These are phyloP conservation scores for Tychaedon coryphoeus DNA, from an alignment of 2,113 vertebrate species.

Conservation along the genomic window DNA sequence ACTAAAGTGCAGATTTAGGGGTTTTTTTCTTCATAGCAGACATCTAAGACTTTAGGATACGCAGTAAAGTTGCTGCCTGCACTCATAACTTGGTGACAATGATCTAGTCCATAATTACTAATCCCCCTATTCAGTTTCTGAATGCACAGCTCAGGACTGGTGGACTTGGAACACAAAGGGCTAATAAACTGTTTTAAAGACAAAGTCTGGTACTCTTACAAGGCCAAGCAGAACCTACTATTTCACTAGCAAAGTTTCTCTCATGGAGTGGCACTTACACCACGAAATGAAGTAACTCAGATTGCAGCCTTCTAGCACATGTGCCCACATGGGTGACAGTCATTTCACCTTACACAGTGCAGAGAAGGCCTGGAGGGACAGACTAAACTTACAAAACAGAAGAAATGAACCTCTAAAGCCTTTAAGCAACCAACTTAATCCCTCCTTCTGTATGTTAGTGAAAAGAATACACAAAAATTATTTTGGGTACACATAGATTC, in stretches of 20 bases:
- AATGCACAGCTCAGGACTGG: neutral
- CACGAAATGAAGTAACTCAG: neutral
- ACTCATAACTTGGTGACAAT: neutral
- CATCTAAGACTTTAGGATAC: neutral
- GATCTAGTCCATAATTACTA: neutral
- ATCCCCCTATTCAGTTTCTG: neutral
- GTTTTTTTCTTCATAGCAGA: neutral
- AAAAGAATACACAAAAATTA: neutral
- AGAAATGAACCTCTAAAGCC: neutral
- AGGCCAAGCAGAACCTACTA: neutral
- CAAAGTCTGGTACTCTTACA: neutral
- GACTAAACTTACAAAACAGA: neutral
- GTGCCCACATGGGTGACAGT: neutral
- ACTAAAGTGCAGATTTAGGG: neutral
- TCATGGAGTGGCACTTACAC: neutral
- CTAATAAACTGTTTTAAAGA: neutral
- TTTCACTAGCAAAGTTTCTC: neutral
- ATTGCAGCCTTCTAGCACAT: neutral
- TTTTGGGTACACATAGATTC: neutral
- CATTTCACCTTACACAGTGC: neutral
- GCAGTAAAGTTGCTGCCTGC: neutral
- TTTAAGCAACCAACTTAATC: neutral
- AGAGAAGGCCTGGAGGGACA: neutral
- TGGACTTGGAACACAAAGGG: neutral
- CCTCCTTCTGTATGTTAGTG: accelerated